Conservation (phyloP, 2,797 vertebrate species). For the Catamblyrhynchus diadema region DNA sequence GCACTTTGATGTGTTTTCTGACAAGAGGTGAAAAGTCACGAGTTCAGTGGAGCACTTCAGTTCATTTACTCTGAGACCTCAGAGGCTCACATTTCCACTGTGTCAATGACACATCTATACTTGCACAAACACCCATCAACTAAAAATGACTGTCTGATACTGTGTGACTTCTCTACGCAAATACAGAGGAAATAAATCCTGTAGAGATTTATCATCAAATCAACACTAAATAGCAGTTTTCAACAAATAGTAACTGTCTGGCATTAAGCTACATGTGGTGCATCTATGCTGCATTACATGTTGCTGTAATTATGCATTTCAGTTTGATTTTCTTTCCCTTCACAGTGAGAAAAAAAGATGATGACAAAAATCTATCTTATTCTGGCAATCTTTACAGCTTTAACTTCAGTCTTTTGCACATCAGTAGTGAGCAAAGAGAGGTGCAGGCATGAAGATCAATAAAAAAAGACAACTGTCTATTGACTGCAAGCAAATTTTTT, state of each 20-base stretch:
- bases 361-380: background rate
- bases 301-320: background rate
- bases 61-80: background rate
- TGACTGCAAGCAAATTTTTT: background rate
- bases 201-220: background rate
- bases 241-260: background rate
- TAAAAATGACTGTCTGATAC: background rate
- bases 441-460: background rate
- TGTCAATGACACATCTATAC: background rate
- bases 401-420: background rate
- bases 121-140: background rate
- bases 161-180: background rate
- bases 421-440: background rate
- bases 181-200: background rate
- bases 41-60: background rate
- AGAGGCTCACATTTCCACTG: background rate
- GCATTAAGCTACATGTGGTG: background rate
- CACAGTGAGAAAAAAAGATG: background rate
- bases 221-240: background rate
- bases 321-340: background rate
- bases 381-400: background rate
- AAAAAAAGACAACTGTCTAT: background rate
- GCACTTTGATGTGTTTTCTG: conserved; percentile 93
- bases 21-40: background rate
- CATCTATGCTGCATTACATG: background rate